Evolutionary conservation across 35 echinoderm and acorn worm species (phyloP), one percentile per base, ranked within the genome.

Genomic region (Lytechinus variegatus): DNA sequence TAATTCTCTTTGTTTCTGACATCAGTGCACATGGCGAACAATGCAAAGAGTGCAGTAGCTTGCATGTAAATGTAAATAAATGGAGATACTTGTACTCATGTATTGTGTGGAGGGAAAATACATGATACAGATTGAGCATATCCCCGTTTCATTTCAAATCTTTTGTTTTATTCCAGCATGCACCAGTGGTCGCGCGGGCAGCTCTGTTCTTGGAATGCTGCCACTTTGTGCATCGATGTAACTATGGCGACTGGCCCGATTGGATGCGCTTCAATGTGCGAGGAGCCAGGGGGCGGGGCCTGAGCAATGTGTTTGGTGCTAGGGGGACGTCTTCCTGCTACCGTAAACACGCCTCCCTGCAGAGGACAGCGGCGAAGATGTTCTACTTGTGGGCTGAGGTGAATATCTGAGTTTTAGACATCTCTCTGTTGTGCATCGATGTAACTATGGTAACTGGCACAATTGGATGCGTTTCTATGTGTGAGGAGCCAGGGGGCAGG

Each of bases 331-430:
- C 95, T 6, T 95, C 98, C 3, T 97, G 98, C 89, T 97, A 97
- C 58, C 66, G 98, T 16, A 97, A 97, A 87, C 87, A 96, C 27
- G 94, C 94, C 54, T 94, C 98, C 14, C 33, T 99, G 54, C 98
- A 99, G 94, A 71, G 98, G 52, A 96, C 94, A 44, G 97, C 98
- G 33, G 97, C 98, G 3, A 99, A 97, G 92, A 96, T 99, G 92
- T 99, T 99, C 94, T 99, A 98, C 89, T 61, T 99, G 27, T 99
- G 98, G 98, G 98, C 97, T n/a, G 98, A 99, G 95, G 98, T 99
- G 92, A 95, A 5, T 14, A 90, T 12, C 28, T 5, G 8, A 24
- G 4, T 19, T 79, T 7, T 8, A 79, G 66, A 79, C 19, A 79
- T 8, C 24, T 24, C 66, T n/a, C 33, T 44, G 33, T 99, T 97